phyloP scores from a whole-genome alignment of 2,113 vertebrate genomes.

The Gymnobelideus leadbeateri region DNA sequence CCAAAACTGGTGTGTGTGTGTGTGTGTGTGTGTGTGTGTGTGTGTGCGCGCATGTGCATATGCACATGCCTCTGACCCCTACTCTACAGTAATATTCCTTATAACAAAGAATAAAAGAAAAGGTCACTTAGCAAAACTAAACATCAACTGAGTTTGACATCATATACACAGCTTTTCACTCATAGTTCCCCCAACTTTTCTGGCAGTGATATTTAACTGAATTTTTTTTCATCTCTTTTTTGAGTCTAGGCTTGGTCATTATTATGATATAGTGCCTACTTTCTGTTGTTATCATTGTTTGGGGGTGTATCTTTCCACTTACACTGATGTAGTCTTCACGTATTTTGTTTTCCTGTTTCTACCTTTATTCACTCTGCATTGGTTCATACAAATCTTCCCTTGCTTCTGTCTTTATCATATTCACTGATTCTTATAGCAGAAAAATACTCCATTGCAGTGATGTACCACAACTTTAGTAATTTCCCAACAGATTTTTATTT shows the following conservation, averaged over 20 bases:
- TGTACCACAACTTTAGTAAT: background rate
- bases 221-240: background rate
- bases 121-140: background rate
- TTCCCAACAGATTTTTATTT: background rate
- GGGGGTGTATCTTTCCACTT: background rate
- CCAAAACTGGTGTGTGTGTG: too few relatives aligned
- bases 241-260: background rate
- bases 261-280: background rate
- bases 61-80: background rate
- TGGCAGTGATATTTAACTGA: background rate
- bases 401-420: background rate
- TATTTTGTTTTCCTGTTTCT: background rate
- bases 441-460: background rate
- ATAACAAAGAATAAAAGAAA: background rate
- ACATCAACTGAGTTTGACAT: background rate
- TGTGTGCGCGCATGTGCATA: too few relatives aligned
- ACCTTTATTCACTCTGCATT: background rate
- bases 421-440: background rate
- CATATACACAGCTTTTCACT: background rate
- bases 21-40: too few relatives aligned
- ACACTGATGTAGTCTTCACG: background rate
- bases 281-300: background rate
- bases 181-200: background rate
- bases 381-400: background rate
- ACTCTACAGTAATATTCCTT: background rate